phyloP scores from a whole-genome alignment of 1,140 invertebrate genomes.

The Diachasma alloeum region DNA sequence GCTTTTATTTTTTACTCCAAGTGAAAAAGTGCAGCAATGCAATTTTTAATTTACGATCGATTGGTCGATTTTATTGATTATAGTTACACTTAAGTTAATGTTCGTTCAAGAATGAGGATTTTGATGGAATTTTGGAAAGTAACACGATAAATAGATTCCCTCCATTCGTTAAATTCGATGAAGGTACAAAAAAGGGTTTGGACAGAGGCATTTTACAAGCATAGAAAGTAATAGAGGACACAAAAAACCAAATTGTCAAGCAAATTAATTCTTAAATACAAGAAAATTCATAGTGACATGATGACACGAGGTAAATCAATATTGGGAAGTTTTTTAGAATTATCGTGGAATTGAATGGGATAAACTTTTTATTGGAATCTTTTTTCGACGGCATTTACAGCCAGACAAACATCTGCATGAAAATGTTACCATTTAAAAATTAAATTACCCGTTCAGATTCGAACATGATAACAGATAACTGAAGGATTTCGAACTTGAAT shows the following conservation, averaged over 20 bases:
- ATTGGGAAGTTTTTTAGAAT: too few relatives aligned
- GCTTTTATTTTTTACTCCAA: not conserved
- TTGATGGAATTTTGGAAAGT: not conserved
- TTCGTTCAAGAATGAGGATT: not conserved
- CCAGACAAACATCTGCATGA: too few relatives aligned
- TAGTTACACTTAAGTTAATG: not conserved
- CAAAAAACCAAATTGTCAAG: not conserved
- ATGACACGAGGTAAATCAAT: too few relatives aligned
- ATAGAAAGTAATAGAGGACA: not conserved
- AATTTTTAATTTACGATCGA: not conserved
- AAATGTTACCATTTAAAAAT: too few relatives aligned
- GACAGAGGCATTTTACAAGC: not conserved
- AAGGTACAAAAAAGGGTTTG: not conserved
- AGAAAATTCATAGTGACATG: too few relatives aligned
- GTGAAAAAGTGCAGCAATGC: conserved; percentile 1
- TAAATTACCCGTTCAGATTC: too few relatives aligned
- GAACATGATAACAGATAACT: too few relatives aligned
- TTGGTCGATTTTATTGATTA: not conserved
- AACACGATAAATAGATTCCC: not conserved
- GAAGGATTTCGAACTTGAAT: too few relatives aligned
- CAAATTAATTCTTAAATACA: not conserved
- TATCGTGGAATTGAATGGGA: too few relatives aligned
- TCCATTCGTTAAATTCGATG: not conserved
- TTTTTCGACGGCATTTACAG: too few relatives aligned
- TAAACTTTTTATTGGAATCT: too few relatives aligned